phyloP scores from a whole-genome alignment of 2,797 vertebrate genomes.

The Spinus olivaceus region DNA sequence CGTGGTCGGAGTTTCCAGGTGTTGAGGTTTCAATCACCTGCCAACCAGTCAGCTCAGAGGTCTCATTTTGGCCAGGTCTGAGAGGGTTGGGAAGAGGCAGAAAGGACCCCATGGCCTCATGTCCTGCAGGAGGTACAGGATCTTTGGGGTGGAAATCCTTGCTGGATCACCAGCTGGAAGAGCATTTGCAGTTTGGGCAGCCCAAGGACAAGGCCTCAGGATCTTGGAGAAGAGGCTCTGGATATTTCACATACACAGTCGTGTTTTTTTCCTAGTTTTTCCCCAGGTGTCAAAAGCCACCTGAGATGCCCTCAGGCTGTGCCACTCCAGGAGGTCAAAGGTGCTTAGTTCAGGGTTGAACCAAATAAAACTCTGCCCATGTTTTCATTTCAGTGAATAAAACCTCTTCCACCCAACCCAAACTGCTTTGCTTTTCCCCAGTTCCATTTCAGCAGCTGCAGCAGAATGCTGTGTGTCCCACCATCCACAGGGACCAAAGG shows the following conservation, averaged over 20 bases:
- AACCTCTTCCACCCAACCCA: not conserved
- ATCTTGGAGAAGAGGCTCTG: not conserved
- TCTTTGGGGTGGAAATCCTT: not conserved
- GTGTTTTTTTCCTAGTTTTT: not conserved
- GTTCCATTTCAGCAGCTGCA: not conserved
- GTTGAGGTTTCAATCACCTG: not conserved
- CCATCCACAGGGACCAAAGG: not conserved
- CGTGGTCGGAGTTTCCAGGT: not conserved
- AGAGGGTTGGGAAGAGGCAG: not conserved
- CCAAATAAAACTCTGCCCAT: not conserved
- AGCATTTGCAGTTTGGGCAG: not conserved
- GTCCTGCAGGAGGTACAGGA: not conserved
- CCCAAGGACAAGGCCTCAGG: not conserved
- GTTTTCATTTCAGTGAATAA: not conserved
- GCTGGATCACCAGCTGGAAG: not conserved
- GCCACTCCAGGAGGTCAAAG: not conserved
- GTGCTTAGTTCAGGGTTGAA: not conserved
- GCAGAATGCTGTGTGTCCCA: accelerated
- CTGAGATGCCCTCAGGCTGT: not conserved
- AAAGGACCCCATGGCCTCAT: not conserved
- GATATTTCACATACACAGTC: not conserved
- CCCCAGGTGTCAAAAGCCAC: not conserved
- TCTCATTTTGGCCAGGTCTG: not conserved
- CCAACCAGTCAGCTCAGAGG: not conserved
- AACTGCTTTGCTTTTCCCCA: not conserved